Conservation (phyloP, 1,140 invertebrate species). For the Lepeophtheirus salmonis region DNA sequence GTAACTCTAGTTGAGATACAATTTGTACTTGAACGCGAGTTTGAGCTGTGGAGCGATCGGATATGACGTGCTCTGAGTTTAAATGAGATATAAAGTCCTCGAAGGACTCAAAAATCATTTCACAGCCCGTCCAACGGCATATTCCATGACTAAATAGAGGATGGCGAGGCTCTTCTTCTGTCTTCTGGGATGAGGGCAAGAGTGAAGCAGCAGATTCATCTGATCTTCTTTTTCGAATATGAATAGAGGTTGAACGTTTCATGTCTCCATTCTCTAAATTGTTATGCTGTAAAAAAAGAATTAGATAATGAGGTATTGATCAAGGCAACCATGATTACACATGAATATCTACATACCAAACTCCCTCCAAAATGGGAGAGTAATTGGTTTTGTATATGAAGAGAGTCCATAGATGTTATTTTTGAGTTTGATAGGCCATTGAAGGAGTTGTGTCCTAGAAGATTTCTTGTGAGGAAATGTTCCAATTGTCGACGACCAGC, state of each 20-base stretch:
- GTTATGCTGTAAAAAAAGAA: too few species aligned
- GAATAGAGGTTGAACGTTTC: too few species aligned
- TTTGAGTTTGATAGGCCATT: neutral
- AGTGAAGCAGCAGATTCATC: too few species aligned
- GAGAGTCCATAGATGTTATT: neutral
- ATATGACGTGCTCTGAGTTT: conserved; percentile 72
- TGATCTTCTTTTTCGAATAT: too few species aligned
- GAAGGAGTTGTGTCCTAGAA: neutral
- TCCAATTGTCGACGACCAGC: neutral
- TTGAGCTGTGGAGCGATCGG: conserved; percentile 83
- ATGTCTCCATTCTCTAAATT: too few species aligned
- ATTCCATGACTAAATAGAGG: conserved; percentile 8
- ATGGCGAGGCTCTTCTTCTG: conserved; percentile 1
- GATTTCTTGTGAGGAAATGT: neutral
- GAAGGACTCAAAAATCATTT: neutral
- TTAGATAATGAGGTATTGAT: too few species aligned
- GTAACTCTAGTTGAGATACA: conserved; percentile 78
- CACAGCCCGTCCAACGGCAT: conserved; percentile 9
- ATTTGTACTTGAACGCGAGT: conserved; percentile 82
- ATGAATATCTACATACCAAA: neutral
- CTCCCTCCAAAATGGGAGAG: neutral
- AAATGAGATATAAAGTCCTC: conserved; percentile 39
- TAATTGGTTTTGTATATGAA: neutral
- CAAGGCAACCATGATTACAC: too few species aligned
- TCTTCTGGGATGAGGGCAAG: too few species aligned